Percentiles rank a stretch among this genome's conserved stretches.
These are phyloP conservation scores for Pharmacophagus antenor DNA, from an alignment of 2,888 invertebrate species.

Conservation along the genomic window DNA sequence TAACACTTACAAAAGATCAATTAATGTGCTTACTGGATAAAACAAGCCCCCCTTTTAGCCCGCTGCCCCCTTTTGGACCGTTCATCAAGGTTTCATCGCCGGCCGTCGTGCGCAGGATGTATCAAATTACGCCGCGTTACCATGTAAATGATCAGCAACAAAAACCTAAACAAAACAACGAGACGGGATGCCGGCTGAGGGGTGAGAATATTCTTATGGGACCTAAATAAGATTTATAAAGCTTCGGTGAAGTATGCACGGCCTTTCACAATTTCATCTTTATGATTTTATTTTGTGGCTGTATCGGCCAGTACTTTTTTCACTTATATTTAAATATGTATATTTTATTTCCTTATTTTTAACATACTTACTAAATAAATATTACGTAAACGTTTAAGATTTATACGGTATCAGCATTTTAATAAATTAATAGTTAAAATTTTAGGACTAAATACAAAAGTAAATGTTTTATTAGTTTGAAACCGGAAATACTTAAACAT, in stretches of 20 bases:
- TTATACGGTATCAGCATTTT: too few relatives aligned
- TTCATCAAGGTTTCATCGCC: slow-evolving; percentile 39
- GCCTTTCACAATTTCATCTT: slow-evolving; percentile 38
- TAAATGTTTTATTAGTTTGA: too few relatives aligned
- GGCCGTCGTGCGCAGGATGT: slow-evolving; percentile 72
- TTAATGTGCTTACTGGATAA: slow-evolving; percentile 21
- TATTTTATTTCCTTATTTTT: too few relatives aligned
- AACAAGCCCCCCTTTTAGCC: slow-evolving; percentile 26
- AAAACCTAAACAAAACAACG: slow-evolving; percentile 61
- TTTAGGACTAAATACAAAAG: too few relatives aligned
- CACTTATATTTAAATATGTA: too few relatives aligned
- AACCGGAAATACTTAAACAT: too few relatives aligned
- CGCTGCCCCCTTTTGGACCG: slow-evolving; percentile 38
- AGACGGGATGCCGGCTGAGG: slow-evolving; percentile 45
- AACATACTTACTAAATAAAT: too few relatives aligned
- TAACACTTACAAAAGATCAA: slow-evolving; percentile 21
- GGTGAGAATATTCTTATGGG: slow-evolving; percentile 74
- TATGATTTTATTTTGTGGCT: background rate
- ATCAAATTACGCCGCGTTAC: slow-evolving; percentile 72
- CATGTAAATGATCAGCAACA: slow-evolving; percentile 73
- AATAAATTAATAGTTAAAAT: too few relatives aligned
- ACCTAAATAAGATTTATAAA: slow-evolving; percentile 70
- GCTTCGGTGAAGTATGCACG: slow-evolving; percentile 66
- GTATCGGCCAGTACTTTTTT: background rate
- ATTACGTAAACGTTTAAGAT: too few relatives aligned